Evolutionary conservation across 2,888 invertebrate genomes (phyloP), one percentile per base, ranked within the genome.

Genomic region (Abrostola triplasia): DNA sequence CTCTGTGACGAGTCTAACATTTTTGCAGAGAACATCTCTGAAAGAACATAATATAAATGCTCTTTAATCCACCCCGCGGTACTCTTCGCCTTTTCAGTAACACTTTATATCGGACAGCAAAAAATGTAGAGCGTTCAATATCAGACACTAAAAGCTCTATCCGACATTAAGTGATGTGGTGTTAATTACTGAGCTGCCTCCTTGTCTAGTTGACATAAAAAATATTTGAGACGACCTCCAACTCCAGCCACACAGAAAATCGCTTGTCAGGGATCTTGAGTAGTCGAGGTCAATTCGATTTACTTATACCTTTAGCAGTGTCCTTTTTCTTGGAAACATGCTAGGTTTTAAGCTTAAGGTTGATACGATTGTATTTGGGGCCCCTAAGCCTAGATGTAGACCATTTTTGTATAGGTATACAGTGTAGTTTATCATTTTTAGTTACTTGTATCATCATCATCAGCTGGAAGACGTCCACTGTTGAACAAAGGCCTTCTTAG

Each of bases 151-250:
- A 67, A 60, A 74, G 58, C 62, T 41, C n/a, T 36, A 60, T 42
- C 62, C 42, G 71, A 70, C 62, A 67, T 61, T 78, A 67, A 75
- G 40, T 67, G 67, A 70, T 67, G 64, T 70, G 67, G 71, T 67
- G 64, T 70, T 76, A 77, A 75, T 77, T 74, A 78, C 64, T 42
- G 63, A 59, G 62, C 49, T 36, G 59, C 41, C 50, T 51, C 44
- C 54, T 60, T 57, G 51, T 66, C 53, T 41, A 51, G 57, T 54
- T 60, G 48, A 61, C 38, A 56, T 51, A 62, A 67, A 67, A 64
- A 67, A 64, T 62, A 53, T 67, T 59, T 74, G 52, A 57, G 61
- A 66, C 50, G 57, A 61, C 56, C 8, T 42, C 53, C 47, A 44
- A 52, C 57, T 59, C 44, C 44, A 50, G 53, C 49, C 50, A 65